Conservation (phyloP, 2,888 invertebrate species). For the Acrobasis consociella region DNA sequence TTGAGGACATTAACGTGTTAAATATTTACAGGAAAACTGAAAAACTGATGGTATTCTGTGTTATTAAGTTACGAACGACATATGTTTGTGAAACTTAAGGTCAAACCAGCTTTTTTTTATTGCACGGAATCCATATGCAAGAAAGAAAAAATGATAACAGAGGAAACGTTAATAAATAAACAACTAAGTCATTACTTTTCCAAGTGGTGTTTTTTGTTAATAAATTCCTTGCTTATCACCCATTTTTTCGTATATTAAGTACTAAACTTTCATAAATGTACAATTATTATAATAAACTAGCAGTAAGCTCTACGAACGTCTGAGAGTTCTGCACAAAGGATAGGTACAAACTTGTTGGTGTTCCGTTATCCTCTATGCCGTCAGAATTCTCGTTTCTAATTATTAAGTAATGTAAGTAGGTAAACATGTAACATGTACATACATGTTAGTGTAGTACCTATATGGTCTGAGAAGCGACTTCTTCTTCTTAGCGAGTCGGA, state of each 20-base stretch:
- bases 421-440: too few relatives aligned
- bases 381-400: conserved; percentile 17
- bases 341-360: conserved; percentile 1
- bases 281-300: conserved; percentile 28
- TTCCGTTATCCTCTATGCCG: conserved; percentile 21
- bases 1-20: background rate
- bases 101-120: too few relatives aligned
- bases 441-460: too few relatives aligned
- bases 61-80: background rate
- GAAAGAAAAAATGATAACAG: too few relatives aligned
- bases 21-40: background rate
- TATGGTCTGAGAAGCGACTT: too few relatives aligned
- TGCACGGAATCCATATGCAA: too few relatives aligned
- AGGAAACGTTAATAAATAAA: too few relatives aligned
- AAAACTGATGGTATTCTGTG: background rate
- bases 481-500: too few relatives aligned
- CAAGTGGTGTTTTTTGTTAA: too few relatives aligned
- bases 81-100: background rate
- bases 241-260: too few relatives aligned
- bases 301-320: background rate
- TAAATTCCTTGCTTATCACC: too few relatives aligned
- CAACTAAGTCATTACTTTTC: too few relatives aligned
- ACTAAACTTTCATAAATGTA: conserved; percentile 23
- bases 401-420: background rate
- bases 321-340: conserved; percentile 1